Percentiles rank a stretch among this genome's conserved stretches.
Conservation (phyloP, 2,797 vertebrate genomes). For the Masticophis lateralis region DNA sequence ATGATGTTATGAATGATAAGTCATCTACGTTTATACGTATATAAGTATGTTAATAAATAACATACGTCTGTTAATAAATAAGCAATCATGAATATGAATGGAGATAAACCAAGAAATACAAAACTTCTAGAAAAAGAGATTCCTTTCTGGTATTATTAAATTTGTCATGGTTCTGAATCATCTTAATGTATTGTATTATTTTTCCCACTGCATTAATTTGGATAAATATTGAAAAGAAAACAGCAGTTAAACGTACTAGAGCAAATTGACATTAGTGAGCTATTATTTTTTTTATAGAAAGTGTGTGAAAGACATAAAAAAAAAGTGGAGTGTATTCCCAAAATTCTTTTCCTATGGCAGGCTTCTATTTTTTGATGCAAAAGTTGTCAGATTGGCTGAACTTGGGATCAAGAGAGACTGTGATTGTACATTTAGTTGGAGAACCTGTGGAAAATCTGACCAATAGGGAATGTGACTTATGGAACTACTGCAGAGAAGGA, state of each 20-base stretch:
- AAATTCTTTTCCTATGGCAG: not conserved
- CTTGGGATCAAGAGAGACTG: not conserved
- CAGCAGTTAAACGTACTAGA: not conserved
- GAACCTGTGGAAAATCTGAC: not conserved
- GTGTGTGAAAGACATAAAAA: too few relatives aligned
- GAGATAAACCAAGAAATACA: not conserved
- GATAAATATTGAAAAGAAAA: not conserved
- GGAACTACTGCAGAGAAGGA: not conserved
- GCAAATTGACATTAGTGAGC: not conserved
- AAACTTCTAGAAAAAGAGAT: not conserved
- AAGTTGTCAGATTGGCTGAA: not conserved
- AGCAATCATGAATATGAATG: not conserved
- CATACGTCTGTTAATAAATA: not conserved
- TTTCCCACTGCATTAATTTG: not conserved
- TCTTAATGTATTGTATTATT: not conserved
- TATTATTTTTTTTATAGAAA: not conserved
- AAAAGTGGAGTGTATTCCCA: not conserved
- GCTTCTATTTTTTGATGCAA: not conserved
- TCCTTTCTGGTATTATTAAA: not conserved
- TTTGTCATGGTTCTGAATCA: not conserved
- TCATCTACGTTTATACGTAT: not conserved
- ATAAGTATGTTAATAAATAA: not conserved
- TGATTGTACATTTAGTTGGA: not conserved
- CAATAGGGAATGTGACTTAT: not conserved
- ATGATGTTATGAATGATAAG: conserved; percentile 35